Evolutionary conservation across 2,797 vertebrate genomes (phyloP), one percentile per base, ranked within the genome.

Genomic region (Enteromius argenteus): DNA sequence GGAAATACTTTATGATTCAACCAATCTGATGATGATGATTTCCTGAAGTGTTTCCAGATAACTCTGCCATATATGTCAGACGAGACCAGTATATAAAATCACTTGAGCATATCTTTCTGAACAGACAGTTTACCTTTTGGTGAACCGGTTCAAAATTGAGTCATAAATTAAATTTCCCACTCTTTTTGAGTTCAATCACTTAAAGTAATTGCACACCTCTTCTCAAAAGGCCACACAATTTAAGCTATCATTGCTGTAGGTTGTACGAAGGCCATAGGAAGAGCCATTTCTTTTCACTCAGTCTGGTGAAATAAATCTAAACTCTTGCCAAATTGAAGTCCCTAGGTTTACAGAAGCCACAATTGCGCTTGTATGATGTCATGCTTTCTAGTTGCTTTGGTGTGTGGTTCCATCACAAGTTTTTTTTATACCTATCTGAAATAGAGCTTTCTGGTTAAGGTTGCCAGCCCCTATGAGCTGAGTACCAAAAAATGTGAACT

Each of bases 391-490:
- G 14, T n/a, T 73, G 69, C 21, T 23, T 21, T 73, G 19, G 21
- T 37, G 27, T 42, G 7, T 42, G 1, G 27, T 51, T 44, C 27
- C 37, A 73, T 73, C 53, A 44, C 56, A 81, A 46, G 27, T 3
- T 35, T 56, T 56, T 32, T 69, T 37, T 56, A 39, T 0, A 10
- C 30, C 30, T 15, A 42, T 17, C 23, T 58, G n/a, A 71, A 80
- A 80, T 69, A n/a, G 30, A 3, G 11, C 11, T 80, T 80, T 42
- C n/a, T 80, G 66, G 79, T 74, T 74, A 32, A 35, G 14, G 27
- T 60, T 21, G 30, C 39, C 69, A 62, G 46, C 13, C 64, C 44
- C 37, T 17, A 39, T 56, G 15, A 53, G 4, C n/a, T 0, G 21
- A 30, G 23, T 30, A 44, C 21, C 19, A 51, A 42, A 73, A 62